Evolutionary conservation across 2,797 vertebrate species (phyloP).

Genomic region (Prionace glauca): DNA sequence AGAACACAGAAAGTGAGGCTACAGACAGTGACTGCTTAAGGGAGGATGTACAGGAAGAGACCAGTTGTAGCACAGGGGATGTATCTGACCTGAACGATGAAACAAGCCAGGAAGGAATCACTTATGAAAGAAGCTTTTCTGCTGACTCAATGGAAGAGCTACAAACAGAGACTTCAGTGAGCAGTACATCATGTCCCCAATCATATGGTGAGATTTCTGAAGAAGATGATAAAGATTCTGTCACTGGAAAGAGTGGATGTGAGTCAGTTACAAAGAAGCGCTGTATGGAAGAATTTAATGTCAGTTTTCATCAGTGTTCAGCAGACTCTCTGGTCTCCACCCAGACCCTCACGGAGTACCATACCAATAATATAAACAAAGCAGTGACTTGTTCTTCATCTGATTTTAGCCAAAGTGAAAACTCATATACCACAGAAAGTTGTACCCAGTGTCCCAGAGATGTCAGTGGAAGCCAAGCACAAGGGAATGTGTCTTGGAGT

Average conservation of each 20-base stretch:
- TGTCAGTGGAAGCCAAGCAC: not conserved
- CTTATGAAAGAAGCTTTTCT: conserved; percentile 71
- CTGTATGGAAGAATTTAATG: not conserved
- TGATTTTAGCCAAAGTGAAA: not conserved
- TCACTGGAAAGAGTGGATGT: not conserved
- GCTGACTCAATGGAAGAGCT: conserved; percentile 84
- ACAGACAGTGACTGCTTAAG: conserved; percentile 43
- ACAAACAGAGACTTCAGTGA: conserved; percentile 67
- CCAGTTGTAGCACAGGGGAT: conserved; percentile 65
- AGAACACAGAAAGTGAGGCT: conserved; percentile 44
- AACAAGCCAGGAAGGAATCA: conserved; percentile 57
- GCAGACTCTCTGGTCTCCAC: conserved; percentile 44
- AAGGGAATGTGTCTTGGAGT: not conserved
- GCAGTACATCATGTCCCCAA: not conserved
- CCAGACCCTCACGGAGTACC: not conserved
- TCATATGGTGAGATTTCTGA: not conserved
- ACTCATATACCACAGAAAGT: not conserved
- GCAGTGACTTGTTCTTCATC: not conserved
- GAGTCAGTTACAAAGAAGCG: not conserved
- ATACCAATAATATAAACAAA: not conserved
- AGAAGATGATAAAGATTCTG: conserved; percentile 4
- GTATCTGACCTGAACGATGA: conserved; percentile 74
- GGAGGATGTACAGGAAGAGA: conserved; percentile 18
- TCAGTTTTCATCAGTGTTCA: conserved; percentile 67
- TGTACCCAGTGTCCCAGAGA: not conserved